phyloP scores from a whole-genome alignment of 2,888 invertebrate species.

The Agapetus fuscipes region DNA sequence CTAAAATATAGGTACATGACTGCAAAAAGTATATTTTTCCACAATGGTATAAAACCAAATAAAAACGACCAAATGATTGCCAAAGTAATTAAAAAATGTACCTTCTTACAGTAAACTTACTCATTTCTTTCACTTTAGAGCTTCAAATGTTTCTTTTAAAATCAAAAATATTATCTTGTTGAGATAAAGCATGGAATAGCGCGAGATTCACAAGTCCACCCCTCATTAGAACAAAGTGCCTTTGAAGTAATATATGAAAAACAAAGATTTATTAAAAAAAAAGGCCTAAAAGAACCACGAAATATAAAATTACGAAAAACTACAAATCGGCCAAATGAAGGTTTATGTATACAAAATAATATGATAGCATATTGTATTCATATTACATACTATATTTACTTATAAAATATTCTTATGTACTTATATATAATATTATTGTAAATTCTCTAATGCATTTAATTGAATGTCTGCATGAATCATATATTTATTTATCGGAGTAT shows the following conservation, averaged over 20 bases:
- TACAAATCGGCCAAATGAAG: conserved; percentile 6
- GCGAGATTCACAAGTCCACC: too few species aligned
- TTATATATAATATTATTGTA: neutral
- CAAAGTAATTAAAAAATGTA: too few species aligned
- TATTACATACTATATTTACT: neutral
- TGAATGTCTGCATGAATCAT: conserved; percentile 1
- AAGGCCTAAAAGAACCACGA: conserved; percentile 11
- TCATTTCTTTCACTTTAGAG: too few species aligned
- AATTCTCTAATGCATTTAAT: conserved; percentile 8
- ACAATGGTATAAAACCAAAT: too few species aligned
- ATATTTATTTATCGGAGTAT: conserved; percentile 2
- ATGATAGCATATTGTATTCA: conserved; percentile 1
- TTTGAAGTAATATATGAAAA: conserved; percentile 13
- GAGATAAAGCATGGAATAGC: too few species aligned
- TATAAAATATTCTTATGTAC: neutral
- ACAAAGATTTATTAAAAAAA: conserved; percentile 8
- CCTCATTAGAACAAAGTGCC: conserved; percentile 19
- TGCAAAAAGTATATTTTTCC: too few species aligned
- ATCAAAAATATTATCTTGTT: too few species aligned
- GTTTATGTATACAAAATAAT: conserved; percentile 14
- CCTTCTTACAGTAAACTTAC: too few species aligned
- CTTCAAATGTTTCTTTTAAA: too few species aligned
- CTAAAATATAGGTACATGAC: too few species aligned
- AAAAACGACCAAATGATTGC: too few species aligned
- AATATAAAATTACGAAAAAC: conserved; percentile 10